phyloP scores from a whole-genome alignment of 1,140 invertebrate genomes.

The Xylocopa sonorina region DNA sequence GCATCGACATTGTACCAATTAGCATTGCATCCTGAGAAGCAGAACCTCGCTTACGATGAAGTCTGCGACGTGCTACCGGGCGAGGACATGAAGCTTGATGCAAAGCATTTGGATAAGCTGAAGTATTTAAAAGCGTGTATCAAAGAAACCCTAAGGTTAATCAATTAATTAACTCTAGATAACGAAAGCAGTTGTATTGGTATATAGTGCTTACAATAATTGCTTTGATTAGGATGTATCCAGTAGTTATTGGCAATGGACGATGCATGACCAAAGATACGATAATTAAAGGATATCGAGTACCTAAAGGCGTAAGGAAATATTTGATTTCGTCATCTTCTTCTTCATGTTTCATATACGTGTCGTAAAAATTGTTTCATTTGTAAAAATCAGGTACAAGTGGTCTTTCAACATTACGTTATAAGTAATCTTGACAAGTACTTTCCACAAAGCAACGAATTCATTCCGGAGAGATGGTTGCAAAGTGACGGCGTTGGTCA shows the following conservation, averaged over 20 bases:
- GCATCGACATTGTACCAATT: constrained; percentile 91
- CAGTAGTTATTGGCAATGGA: constrained; percentile 93
- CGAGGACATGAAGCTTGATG: constrained; percentile 83
- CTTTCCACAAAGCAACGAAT: constrained; percentile 86
- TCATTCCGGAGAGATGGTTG: constrained; percentile 91
- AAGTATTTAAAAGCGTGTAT: constrained; percentile 93
- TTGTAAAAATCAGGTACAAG: constrained; percentile 85
- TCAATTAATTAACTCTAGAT: too few species aligned
- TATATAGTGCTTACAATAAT: not conserved
- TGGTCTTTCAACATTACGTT: constrained; percentile 91
- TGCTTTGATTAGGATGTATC: constrained; percentile 87
- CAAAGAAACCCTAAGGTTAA: constrained; percentile 95
- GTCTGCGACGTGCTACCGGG: constrained; percentile 84
- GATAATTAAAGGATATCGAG: constrained; percentile 89
- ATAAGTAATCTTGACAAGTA: constrained; percentile 89
- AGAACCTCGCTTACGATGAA: constrained; percentile 88
- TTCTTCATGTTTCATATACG: too few species aligned
- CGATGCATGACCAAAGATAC: constrained; percentile 90
- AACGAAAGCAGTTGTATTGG: too few species aligned
- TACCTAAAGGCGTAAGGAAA: constrained; percentile 92
- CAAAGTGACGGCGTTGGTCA: constrained; percentile 79
- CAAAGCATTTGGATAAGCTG: constrained; percentile 86
- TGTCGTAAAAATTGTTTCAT: not conserved
- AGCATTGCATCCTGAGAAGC: constrained; percentile 88
- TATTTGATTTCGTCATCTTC: too few species aligned